A percentile compares a stretch with the other conserved stretches of the same genome.
phyloP scores from a whole-genome alignment of 2,797 vertebrate genomes.

The Mormyrops attenuatus region DNA sequence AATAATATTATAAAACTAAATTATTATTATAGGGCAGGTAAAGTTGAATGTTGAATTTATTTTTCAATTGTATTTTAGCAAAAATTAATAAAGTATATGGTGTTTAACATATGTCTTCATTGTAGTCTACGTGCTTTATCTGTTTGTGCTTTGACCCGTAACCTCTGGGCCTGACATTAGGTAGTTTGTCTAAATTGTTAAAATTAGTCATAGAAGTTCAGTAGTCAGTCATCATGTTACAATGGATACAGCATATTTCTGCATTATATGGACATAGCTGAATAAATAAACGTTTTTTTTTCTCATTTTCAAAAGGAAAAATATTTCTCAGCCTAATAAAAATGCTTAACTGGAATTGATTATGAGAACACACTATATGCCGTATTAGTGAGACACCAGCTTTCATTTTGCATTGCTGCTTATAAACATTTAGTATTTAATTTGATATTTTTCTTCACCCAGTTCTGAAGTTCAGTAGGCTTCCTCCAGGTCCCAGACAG shows the following conservation, averaged over 20 bases:
- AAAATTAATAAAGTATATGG: slow-evolving; percentile 77
- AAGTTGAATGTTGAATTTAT: slow-evolving; percentile 72
- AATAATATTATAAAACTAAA: slow-evolving; percentile 31
- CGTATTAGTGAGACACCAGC: not conserved
- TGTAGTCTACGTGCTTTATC: not conserved
- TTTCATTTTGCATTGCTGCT: not conserved
- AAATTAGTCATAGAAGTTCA: not conserved
- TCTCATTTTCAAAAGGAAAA: not conserved
- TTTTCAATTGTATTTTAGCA: slow-evolving; percentile 81
- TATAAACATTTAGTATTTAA: not conserved
- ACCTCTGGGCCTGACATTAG: not conserved
- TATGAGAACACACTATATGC: not conserved
- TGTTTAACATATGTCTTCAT: not conserved
- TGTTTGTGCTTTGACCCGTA: not conserved
- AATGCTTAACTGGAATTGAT: not conserved
- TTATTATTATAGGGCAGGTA: slow-evolving; percentile 63
- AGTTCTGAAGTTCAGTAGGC: not conserved
- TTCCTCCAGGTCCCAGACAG: not conserved
- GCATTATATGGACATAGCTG: not conserved
- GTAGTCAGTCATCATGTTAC: not conserved
- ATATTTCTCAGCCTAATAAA: not conserved
- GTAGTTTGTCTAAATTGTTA: not conserved
- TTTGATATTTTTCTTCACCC: not conserved
- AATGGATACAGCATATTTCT: not conserved
- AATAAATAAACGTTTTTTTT: not conserved